Evolutionary conservation across 2,113 vertebrate genomes (phyloP).

Genomic region (Sus scrofa): T2T-Sscrofa CM000824.6:86236001-86236500

Average conservation of each 20-base stretch:
- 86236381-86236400: not conserved
- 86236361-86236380: not conserved
- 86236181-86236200: no score
- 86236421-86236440: not conserved
- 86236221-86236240: not conserved
- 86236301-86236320: not conserved
- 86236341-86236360: not conserved
- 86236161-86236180: no score
- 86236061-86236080: no score
- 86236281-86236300: not conserved
- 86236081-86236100: no score
- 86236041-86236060: no score
- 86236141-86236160: no score
- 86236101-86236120: no score
- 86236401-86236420: not conserved
- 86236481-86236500: not conserved
- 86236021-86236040: no score
- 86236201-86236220: not conserved
- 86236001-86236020: no score
- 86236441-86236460: not conserved
- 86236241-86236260: not conserved
- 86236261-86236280: not conserved
- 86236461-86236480: not conserved
- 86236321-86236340: not conserved
- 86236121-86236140: no score